Base-by-base conservation (phyloP, 2,113 vertebrate species). In the Nycticorax nycticorax region DNA sequence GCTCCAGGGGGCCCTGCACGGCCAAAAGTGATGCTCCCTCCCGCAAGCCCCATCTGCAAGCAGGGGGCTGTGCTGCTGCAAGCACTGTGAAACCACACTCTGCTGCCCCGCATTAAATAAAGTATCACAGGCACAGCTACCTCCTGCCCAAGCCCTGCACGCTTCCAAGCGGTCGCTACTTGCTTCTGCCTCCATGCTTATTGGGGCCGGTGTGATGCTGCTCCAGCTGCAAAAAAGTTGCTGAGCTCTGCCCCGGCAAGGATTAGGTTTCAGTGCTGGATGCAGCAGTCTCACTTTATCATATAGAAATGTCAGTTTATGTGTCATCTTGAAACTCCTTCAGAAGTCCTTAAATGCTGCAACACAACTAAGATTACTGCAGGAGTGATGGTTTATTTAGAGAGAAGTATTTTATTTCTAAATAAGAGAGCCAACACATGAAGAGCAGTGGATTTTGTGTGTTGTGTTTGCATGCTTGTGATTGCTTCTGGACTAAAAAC, bases 1-100 rank as follows among this genome's bases (percentile, higher is more conserved):
- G 94, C 94, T 96, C 96, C 90, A 95, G 95, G 85, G 95, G 71
- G 75, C 88, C 88, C 96, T 92, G 82, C 8, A 0, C 20, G 9
- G 88, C 82, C 72, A 26, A 6, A 79, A 93, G 92, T 74, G 62
- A 22, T 35, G 41, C 59, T 94, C 30, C 21, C 39, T 60, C n/a
- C 9, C 1, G 1, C 37, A 41, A 41, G 64, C 66, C 4, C n/a
- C 43, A 0, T 19, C 72, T 12, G 52, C 41, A 10, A 60, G 39
- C n/a, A 0, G 2, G 33, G 28, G 2, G 0, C 0, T 67, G 62
- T 6, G 66, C 85, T 39, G 73, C 87, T 73, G 69, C 62, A 1
- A 32, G 77, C 8, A 0, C 72, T 30, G 18, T 12, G 53, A 75
- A 87, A 50, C 4, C 10, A 6, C 1, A 0, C 41, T 45, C 22